Conservation (phyloP, 2,113 vertebrate species). For the Varanus salvator region DNA sequence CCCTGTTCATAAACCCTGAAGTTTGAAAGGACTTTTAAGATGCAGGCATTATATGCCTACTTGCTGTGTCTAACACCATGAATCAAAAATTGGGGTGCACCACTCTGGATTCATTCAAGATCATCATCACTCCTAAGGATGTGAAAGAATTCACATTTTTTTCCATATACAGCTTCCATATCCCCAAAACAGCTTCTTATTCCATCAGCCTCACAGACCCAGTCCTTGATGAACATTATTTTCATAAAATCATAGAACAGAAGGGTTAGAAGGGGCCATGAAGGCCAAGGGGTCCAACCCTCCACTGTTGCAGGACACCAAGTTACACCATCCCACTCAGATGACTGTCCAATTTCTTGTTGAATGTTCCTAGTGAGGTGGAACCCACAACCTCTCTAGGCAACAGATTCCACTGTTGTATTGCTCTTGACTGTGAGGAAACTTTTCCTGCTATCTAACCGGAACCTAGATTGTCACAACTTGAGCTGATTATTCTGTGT, state of each 20-base stretch:
- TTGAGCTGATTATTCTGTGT: no score
- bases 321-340: no score
- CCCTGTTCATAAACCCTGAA: neutral
- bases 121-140: neutral
- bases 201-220: neutral
- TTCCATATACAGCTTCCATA: neutral
- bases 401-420: no score
- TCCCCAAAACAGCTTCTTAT: neutral
- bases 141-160: neutral
- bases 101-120: neutral
- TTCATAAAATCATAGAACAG: neutral
- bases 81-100: neutral
- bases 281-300: no score
- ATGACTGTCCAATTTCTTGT: no score
- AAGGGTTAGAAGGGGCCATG: no score
- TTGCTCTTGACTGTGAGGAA: no score
- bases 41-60: neutral
- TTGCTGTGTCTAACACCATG: neutral
- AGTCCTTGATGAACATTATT: neutral
- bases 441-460: no score
- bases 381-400: no score
- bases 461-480: no score
- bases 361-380: no score
- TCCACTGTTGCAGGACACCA: no score
- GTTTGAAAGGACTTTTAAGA: neutral